Conservation (phyloP, 2,797 vertebrate species). For the Champsocephalus esox region DNA sequence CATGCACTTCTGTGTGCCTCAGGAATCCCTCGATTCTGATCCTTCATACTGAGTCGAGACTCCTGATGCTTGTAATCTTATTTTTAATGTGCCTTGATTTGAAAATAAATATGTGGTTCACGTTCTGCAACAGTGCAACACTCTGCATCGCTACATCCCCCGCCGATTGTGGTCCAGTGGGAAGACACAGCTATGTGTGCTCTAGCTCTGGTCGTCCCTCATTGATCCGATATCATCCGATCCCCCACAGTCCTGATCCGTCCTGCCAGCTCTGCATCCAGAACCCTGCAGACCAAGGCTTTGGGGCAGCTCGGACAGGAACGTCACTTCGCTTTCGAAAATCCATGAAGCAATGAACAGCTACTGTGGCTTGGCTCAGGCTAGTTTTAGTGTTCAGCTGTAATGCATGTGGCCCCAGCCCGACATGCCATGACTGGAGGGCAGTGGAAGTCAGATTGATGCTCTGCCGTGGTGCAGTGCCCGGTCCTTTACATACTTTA, state of each 20-base stretch:
- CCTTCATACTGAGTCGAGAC: no score
- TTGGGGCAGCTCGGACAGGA: slow-evolving; percentile 10
- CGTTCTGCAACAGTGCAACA: slow-evolving; percentile 13
- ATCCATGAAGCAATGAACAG: slow-evolving; percentile 52
- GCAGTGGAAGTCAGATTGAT: slow-evolving; percentile 29
- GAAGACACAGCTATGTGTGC: slow-evolving; percentile 37
- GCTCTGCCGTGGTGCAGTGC: slow-evolving; percentile 19
- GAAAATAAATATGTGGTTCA: slow-evolving; percentile 17
- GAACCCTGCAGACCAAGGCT: slow-evolving; percentile 39
- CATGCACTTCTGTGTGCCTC: no score
- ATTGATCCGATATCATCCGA: slow-evolving; percentile 26
- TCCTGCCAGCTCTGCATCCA: slow-evolving; percentile 2
- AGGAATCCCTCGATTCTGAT: no score
- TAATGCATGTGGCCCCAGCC: slow-evolving; percentile 30
- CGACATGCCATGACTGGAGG: slow-evolving; percentile 30
- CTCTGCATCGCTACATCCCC: slow-evolving; percentile 1
- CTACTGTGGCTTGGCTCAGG: slow-evolving; percentile 41
- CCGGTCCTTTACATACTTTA: slow-evolving; percentile 19
- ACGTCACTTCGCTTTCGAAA: slow-evolving; percentile 43
- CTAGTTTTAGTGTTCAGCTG: slow-evolving; percentile 30
- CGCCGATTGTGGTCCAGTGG: background rate
- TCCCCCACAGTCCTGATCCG: slow-evolving; percentile 9
- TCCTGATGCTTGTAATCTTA: no score
- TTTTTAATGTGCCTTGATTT: background rate
- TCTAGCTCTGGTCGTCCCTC: background rate